A percentile compares a stretch with the other conserved stretches of the same genome.
Evolutionary conservation across 2,113 vertebrate species (phyloP).

Genomic region (Smithornis capensis): DNA sequence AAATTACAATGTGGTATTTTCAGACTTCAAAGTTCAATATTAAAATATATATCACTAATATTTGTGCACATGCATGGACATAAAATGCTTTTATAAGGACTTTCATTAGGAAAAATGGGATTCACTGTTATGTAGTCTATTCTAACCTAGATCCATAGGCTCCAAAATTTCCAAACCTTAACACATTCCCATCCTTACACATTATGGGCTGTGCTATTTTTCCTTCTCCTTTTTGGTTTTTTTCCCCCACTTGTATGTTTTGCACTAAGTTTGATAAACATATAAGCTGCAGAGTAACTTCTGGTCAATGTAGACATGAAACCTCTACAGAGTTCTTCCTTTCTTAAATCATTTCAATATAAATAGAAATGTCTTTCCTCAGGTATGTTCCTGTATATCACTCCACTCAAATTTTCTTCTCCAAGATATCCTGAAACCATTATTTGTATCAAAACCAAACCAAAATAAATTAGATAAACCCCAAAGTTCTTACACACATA

Average conservation of each 20-base stretch:
- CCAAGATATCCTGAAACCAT: background rate
- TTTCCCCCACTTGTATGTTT: background rate
- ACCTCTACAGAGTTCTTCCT: background rate
- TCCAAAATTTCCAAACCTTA: background rate
- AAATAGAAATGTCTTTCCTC: background rate
- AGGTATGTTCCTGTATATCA: background rate
- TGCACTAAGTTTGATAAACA: background rate
- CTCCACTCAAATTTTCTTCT: background rate
- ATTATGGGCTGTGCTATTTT: background rate
- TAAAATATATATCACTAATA: background rate
- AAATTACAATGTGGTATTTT: background rate
- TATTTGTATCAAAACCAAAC: background rate
- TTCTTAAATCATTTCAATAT: conserved; percentile 37
- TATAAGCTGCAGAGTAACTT: background rate
- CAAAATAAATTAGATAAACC: background rate
- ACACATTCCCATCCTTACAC: background rate
- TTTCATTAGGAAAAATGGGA: background rate
- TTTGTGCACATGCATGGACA: background rate
- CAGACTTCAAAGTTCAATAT: background rate
- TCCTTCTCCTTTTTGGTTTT: no score
- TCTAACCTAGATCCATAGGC: background rate
- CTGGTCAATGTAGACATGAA: background rate
- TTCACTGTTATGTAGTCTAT: background rate
- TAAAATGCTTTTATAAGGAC: background rate
- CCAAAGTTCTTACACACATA: background rate